Base-by-base conservation (phyloP, 1,140 invertebrate species). In the Caenorhabditis briggsae region DNA sequence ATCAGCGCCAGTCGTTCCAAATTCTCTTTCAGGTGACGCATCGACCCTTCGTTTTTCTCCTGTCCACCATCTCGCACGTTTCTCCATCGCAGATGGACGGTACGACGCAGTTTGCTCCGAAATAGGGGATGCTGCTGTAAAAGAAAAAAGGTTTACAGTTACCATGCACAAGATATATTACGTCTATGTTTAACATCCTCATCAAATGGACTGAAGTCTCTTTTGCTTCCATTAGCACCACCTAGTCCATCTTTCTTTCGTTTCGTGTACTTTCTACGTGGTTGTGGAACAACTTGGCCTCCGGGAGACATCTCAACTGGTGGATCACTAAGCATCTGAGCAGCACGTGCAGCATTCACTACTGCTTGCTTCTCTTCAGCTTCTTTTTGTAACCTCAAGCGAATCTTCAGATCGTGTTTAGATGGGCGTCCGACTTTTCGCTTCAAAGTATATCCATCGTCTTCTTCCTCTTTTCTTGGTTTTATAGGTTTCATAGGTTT, bases 81-180 rank as follows among this genome's bases (percentile, higher is more conserved):
- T 70, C 53, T 90, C 90, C 89, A 90, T 84, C 50, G 50, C 61
- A 53, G 89, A 89, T 18, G 89, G 90, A 20, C 86, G 85, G 58
- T 87, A 90, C 14, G 59, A 46, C 2, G 48, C 43, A 48, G 91
- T 53, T 18, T 58, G 53, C 1, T 89, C 25, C 23, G 82, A 89
- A 20, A 90, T 53, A 43, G 89, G 89, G 8, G 89, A 90, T 9
- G 70, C 18, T 16, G 87, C 83, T 88, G 53, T 46, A 88, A 58
- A 25, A 41, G 9, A 61, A 18, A 11, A 86, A 20, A 0, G 8
- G 33, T 78, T 50, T 7, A 23, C 12, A 70, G 23, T 33, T 33
- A 25, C 23, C 11, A 70, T 43, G 18, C n/a, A 41, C 5, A 16
- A 78, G 3, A 53, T 11, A 18, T 23, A 61, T 46, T 78, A 74